phyloP scores from a whole-genome alignment of 2,888 invertebrate genomes.

The Diplazon laetatorius region DNA sequence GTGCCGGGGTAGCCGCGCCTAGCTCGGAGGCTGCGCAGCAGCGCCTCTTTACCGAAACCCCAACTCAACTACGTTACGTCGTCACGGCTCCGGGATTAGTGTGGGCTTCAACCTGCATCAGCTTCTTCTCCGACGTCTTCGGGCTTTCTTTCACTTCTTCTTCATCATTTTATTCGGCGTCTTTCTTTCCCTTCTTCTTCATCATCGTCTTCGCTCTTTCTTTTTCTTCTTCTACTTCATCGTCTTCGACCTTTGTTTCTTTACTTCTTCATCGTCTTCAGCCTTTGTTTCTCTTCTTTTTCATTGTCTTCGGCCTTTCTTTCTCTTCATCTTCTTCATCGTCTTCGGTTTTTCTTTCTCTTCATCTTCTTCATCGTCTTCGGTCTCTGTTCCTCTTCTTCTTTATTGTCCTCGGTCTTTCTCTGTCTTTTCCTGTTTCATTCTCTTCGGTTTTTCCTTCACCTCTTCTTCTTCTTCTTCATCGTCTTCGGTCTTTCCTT shows the following conservation, averaged over 20 bases:
- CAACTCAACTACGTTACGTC: slow-evolving; percentile 20
- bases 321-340: slow-evolving; percentile 16
- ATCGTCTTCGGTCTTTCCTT: slow-evolving; percentile 24
- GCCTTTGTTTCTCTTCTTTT: no score
- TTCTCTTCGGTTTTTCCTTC: no score
- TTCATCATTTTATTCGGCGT: slow-evolving; percentile 43
- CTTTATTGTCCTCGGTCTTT: no score
- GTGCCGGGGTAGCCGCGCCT: slow-evolving; percentile 80
- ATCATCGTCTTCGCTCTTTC: no score
- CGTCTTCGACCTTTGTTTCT: slow-evolving; percentile 65
- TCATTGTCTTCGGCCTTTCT: no score
- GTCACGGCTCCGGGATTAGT: slow-evolving; percentile 48
- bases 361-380: slow-evolving; percentile 54
- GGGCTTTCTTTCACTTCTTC: slow-evolving; percentile 18
- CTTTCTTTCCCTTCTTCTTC: slow-evolving; percentile 19
- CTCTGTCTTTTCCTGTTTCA: slow-evolving; percentile 10
- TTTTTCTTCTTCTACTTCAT: no score
- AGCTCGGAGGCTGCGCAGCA: slow-evolving; percentile 67
- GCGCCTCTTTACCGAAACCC: slow-evolving; percentile 7
- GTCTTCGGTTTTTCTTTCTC: no score
- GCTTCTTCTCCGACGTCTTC: slow-evolving; percentile 54
- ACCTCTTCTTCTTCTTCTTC: no score
- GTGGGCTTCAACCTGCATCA: slow-evolving; percentile 65
- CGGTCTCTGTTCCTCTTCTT: no score
- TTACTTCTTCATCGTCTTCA: slow-evolving; percentile 55